Percentiles rank a stretch among this genome's conserved stretches.
Conservation (phyloP, 2,113 vertebrate genomes). For the Nibea coibor region DNA sequence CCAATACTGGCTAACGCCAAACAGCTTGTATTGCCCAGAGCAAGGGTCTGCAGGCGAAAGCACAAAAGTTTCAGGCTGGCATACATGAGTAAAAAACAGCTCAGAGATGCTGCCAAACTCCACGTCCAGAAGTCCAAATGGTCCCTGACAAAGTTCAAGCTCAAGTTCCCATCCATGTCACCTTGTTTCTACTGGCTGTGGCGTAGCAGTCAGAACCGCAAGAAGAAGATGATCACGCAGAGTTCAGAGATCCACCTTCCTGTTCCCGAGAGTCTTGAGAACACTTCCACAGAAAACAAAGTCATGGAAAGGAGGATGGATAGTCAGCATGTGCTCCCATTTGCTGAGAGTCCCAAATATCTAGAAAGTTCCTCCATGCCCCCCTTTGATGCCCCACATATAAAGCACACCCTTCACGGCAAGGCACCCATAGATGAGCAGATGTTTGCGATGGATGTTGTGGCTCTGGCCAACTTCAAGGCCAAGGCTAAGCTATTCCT, state of each 20-base stretch:
- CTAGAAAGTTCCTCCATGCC: not conserved
- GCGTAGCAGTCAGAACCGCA: slow-evolving; percentile 76
- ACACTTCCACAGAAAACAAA: not conserved
- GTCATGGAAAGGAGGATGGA: not conserved
- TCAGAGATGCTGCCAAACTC: slow-evolving; percentile 86
- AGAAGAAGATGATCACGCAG: slow-evolving; percentile 23
- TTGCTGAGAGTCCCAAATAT: slow-evolving; percentile 37
- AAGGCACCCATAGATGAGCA: slow-evolving; percentile 74
- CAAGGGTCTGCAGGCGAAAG: slow-evolving; percentile 63
- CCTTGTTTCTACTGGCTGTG: slow-evolving; percentile 92
- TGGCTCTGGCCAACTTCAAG: slow-evolving; percentile 92
- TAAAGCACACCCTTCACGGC: slow-evolving; percentile 56
- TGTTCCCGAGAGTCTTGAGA: slow-evolving; percentile 29
- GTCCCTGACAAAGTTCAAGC: slow-evolving; percentile 90
- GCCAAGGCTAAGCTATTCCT: slow-evolving; percentile 96
- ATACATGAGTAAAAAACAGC: slow-evolving; percentile 86
- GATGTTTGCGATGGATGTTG: slow-evolving; percentile 91
- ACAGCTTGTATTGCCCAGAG: slow-evolving; percentile 52
- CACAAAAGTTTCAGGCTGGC: slow-evolving; percentile 74
- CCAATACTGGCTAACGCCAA: not conserved
- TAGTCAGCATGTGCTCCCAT: slow-evolving; percentile 25
- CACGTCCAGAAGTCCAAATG: slow-evolving; percentile 85
- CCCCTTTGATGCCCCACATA: slow-evolving; percentile 48
- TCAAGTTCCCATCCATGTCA: slow-evolving; percentile 89
- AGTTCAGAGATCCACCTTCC: slow-evolving; percentile 28